phyloP scores from a whole-genome alignment of 2,888 invertebrate species.

The Hyposoter didymator region DNA sequence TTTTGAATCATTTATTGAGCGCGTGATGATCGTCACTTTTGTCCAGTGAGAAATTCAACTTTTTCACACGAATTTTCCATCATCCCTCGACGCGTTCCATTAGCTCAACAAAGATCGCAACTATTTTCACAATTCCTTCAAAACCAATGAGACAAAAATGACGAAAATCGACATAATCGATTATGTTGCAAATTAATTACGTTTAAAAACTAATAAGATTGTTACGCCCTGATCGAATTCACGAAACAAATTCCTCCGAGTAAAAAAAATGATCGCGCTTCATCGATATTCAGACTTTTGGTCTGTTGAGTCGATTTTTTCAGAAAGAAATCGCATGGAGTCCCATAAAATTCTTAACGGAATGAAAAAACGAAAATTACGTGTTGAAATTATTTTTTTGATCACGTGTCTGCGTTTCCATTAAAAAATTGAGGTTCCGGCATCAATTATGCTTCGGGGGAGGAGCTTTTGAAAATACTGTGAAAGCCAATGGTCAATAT shows the following conservation, averaged over 20 bases:
- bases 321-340: too few relatives aligned
- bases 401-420: too few relatives aligned
- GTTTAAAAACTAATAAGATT: not conserved
- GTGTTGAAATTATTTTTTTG: too few relatives aligned
- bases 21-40: not conserved
- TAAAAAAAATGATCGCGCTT: not conserved
- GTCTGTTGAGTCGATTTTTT: too few relatives aligned
- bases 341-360: too few relatives aligned
- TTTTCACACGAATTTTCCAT: not conserved
- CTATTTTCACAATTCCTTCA: not conserved
- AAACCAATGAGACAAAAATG: not conserved
- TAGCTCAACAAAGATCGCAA: not conserved
- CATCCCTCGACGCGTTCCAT: not conserved
- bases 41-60: not conserved
- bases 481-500: not conserved
- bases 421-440: too few relatives aligned
- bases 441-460: not conserved
- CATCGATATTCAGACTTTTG: not conserved
- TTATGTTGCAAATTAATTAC: not conserved
- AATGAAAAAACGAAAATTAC: too few relatives aligned
- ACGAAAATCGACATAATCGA: not conserved
- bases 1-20: not conserved
- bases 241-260: too few relatives aligned
- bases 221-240: too few relatives aligned
- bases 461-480: not conserved